phyloP scores from a whole-genome alignment of 2,113 vertebrate species.

The Coregonus clupeaformis region DNA sequence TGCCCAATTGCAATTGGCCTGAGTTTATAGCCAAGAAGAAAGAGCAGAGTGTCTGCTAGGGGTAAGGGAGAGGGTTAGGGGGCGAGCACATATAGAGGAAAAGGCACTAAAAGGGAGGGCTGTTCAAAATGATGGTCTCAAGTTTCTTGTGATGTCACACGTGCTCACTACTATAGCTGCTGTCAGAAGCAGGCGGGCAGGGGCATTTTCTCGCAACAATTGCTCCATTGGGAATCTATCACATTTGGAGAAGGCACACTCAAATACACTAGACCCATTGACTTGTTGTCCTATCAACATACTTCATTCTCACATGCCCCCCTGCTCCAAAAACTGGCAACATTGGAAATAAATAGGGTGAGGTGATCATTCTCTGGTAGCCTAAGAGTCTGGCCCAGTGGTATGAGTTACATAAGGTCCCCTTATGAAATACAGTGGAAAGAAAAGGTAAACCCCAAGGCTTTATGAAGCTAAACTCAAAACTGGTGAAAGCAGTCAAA shows the following conservation, averaged over 20 bases:
- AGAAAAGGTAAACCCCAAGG: not conserved
- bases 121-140: slow-evolving; percentile 54
- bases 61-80: slow-evolving; percentile 36
- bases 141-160: slow-evolving; percentile 74
- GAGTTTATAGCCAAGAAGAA: slow-evolving; percentile 42
- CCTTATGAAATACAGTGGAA: not conserved
- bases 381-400: slow-evolving; percentile 22
- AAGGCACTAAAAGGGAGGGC: slow-evolving; percentile 45
- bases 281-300: not conserved
- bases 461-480: not conserved
- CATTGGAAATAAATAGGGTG: slow-evolving; percentile 29
- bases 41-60: slow-evolving; percentile 33
- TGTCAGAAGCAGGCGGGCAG: not conserved
- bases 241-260: not conserved
- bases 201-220: slow-evolving; percentile 11
- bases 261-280: slow-evolving; percentile 5
- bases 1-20: slow-evolving; percentile 22
- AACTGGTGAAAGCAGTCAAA: not conserved
- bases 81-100: slow-evolving; percentile 55
- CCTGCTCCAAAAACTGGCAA: not conserved
- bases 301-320: not conserved
- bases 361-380: slow-evolving; percentile 20
- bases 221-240: slow-evolving; percentile 20
- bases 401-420: slow-evolving; percentile 2
- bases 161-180: slow-evolving; percentile 52